A percentile compares a stretch with the other conserved stretches of the same genome.
phyloP scores from a whole-genome alignment of 2,888 invertebrate genomes.

The Keiferia lycopersicella region DNA sequence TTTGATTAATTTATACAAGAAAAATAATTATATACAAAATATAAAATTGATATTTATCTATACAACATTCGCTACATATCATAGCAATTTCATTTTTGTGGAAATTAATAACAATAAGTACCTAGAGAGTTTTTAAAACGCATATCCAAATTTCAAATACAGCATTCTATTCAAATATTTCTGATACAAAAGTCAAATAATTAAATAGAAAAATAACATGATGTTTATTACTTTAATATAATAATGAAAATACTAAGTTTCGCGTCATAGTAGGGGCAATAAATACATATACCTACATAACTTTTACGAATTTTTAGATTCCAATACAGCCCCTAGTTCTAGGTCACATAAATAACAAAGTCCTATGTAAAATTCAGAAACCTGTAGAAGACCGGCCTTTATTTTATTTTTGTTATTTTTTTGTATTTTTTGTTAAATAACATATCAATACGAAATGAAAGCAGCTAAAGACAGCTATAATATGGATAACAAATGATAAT shows the following conservation, averaged over 20 bases:
- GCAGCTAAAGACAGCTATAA: conserved; percentile 5
- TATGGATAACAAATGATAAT: conserved; percentile 13
- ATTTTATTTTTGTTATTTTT: conserved; percentile 6
- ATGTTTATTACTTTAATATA: conserved; percentile 33
- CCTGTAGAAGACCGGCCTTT: conserved; percentile 8
- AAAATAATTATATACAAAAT: conserved; percentile 76
- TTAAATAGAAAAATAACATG: conserved; percentile 40
- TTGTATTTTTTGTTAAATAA: conserved; percentile 10
- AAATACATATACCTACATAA: conserved; percentile 1
- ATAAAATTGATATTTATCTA: conserved; percentile 75
- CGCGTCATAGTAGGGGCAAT: conserved; percentile 9
- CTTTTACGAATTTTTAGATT: conserved; percentile 23
- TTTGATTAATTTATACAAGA: conserved; percentile 73
- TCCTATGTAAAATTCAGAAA: conserved; percentile 13
- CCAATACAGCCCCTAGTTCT: conserved; percentile 14
- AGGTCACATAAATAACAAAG: neutral
- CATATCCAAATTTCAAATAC: conserved; percentile 44
- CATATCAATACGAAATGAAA: conserved; percentile 12
- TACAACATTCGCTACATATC: conserved; percentile 61
- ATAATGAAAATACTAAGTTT: conserved; percentile 21
- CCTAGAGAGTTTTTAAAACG: conserved; percentile 55
- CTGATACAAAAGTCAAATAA: conserved; percentile 49
- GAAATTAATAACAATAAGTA: conserved; percentile 72
- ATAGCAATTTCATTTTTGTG: conserved; percentile 53
- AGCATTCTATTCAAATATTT: conserved; percentile 50